Conservation (phyloP, 2,113 vertebrate genomes). For the Spea multiplicata region DNA sequence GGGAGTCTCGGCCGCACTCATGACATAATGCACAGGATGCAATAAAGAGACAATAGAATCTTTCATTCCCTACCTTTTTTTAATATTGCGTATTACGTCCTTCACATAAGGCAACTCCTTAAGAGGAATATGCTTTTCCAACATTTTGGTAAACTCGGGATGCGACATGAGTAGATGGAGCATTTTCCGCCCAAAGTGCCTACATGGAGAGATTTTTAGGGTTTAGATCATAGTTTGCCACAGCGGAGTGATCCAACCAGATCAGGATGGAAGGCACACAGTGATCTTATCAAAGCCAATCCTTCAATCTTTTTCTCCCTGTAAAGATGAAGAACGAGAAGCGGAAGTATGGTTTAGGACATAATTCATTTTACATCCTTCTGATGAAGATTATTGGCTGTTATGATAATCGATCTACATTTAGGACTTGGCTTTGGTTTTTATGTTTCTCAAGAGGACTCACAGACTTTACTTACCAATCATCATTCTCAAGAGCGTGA, state of each 20-base stretch:
- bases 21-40: not conserved
- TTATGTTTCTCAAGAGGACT: too few relatives aligned
- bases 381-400: too few relatives aligned
- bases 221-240: not conserved
- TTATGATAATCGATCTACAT: too few relatives aligned
- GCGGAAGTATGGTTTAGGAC: too few relatives aligned
- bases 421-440: too few relatives aligned
- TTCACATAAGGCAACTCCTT: constrained; percentile 84
- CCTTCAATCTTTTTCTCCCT: constrained; percentile 98
- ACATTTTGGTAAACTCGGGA: constrained; percentile 81
- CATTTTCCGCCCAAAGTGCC: constrained; percentile 89
- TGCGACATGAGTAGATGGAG: constrained; percentile 80
- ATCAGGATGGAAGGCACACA: constrained; percentile 81
- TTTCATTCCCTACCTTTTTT: constrained; percentile 73
- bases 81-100: constrained; percentile 78
- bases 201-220: constrained; percentile 51
- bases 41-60: not conserved
- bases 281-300: constrained; percentile 75
- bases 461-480: constrained; percentile 74
- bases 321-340: not conserved
- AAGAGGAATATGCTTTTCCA: constrained; percentile 79
- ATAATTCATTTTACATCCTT: too few relatives aligned
- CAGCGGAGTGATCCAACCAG: constrained; percentile 55
- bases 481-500: constrained; percentile 75
- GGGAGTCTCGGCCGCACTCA: too few relatives aligned